Evolutionary conservation across 2,888 invertebrate species (phyloP).

Genomic region (Mythimna vitellina): DNA sequence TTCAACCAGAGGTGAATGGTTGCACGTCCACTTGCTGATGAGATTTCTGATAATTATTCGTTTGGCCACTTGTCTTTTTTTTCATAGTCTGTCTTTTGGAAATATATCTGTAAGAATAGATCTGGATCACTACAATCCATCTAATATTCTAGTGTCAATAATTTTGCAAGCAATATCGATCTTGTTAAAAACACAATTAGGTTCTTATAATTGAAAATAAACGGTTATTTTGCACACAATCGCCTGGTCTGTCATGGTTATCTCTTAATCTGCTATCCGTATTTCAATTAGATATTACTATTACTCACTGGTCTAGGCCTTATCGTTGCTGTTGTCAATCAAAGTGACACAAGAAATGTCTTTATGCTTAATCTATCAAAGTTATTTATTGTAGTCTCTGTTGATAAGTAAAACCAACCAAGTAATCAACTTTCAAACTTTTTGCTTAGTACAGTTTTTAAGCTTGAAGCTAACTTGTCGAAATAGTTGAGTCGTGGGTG

Average conservation of each 20-base stretch:
- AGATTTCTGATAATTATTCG: constrained; percentile 16
- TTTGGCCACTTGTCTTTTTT: too few species aligned
- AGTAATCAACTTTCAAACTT: too few species aligned
- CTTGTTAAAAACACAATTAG: too few species aligned
- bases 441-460: too few species aligned
- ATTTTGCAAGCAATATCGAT: constrained; percentile 1
- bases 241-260: background rate
- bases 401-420: background rate
- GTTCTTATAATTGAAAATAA: constrained; percentile 7
- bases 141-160: background rate
- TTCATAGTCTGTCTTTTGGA: background rate
- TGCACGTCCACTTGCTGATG: background rate
- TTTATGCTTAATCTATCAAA: background rate
- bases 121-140: constrained; percentile 7
- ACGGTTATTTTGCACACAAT: background rate
- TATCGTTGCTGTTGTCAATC: constrained; percentile 42
- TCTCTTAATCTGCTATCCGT: constrained; percentile 6
- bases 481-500: too few species aligned
- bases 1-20: background rate
- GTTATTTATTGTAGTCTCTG: background rate
- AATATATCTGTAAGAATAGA: background rate
- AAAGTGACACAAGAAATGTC: constrained; percentile 9
- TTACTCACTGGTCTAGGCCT: background rate
- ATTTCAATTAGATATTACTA: constrained; percentile 24
- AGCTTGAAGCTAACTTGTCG: too few species aligned